Evolutionary conservation across 2,888 invertebrate species (phyloP).

Genomic region (Glyphotaelius pellucidus): DNA sequence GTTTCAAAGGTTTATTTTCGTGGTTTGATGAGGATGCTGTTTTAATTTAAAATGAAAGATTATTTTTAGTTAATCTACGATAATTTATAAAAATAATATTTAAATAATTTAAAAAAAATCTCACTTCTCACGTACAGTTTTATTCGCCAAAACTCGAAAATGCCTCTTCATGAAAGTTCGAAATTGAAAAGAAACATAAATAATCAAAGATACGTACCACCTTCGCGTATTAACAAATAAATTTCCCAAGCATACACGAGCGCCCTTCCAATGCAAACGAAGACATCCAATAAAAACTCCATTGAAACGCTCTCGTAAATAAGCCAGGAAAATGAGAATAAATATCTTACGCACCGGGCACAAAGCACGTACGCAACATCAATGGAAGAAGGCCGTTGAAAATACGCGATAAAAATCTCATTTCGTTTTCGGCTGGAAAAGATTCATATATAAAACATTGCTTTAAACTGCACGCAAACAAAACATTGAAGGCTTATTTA

Average conservation of each 20-base stretch:
- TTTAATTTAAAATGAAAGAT: no score
- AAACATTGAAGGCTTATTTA: constrained; percentile 23
- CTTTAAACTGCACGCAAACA: constrained; percentile 6
- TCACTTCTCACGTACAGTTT: no score
- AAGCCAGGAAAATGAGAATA: constrained; percentile 3
- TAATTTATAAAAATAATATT: no score
- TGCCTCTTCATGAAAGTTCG: background rate
- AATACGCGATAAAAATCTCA: constrained; percentile 8
- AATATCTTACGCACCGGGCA: background rate
- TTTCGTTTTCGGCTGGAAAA: background rate
- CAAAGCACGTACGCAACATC: background rate
- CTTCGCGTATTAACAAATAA: background rate
- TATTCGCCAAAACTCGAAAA: no score
- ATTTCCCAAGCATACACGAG: background rate
- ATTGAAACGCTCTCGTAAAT: constrained; percentile 12
- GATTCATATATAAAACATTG: constrained; percentile 27
- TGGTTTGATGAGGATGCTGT: no score
- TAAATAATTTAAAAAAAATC: no score
- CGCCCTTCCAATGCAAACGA: constrained; percentile 8
- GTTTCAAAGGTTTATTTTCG: no score
- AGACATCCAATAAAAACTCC: constrained; percentile 20
- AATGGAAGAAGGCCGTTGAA: background rate
- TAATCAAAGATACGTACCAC: background rate
- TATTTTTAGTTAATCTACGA: no score
- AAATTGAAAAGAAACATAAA: background rate